Conservation (phyloP, 2,113 vertebrate genomes). For the Neolamprologus hecqui region DNA sequence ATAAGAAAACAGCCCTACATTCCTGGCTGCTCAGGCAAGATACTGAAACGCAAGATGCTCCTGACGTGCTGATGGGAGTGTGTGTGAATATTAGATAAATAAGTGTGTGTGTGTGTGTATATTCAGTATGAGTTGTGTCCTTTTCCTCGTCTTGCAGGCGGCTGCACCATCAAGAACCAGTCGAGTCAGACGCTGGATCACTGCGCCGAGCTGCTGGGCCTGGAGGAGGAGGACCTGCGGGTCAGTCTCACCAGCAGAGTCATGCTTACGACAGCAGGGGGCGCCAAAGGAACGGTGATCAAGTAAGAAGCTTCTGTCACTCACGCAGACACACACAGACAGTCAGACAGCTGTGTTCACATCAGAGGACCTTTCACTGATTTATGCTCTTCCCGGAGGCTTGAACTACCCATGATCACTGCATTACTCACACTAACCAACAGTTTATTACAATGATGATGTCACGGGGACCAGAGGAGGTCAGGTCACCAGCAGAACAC, state of each 20-base stretch:
- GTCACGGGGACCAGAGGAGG: neutral
- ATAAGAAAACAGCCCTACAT: neutral
- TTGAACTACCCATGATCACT: neutral
- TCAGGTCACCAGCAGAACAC: neutral
- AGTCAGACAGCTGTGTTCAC: neutral
- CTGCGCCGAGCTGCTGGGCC: slow-evolving; percentile 86
- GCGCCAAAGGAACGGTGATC: slow-evolving; percentile 92
- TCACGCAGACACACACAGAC: neutral
- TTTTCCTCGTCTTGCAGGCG: slow-evolving; percentile 69
- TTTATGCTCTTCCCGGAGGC: neutral
- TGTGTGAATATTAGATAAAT: neutral
- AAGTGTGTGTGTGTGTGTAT: neutral
- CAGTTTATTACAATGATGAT: neutral
- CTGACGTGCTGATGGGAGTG: neutral
- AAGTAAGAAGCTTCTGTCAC: slow-evolving; percentile 75
- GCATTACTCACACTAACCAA: neutral
- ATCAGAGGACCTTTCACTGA: neutral
- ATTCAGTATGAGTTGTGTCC: neutral
- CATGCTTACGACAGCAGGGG: slow-evolving; percentile 96
- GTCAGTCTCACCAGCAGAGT: slow-evolving; percentile 91
- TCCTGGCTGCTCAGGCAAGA: neutral
- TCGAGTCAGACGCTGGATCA: slow-evolving; percentile 77
- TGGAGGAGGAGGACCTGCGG: slow-evolving; percentile 86
- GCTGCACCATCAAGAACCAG: slow-evolving; percentile 82
- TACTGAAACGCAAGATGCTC: neutral